Conservation (phyloP, 2,888 invertebrate species). For the Drosophila tripunctata region DNA sequence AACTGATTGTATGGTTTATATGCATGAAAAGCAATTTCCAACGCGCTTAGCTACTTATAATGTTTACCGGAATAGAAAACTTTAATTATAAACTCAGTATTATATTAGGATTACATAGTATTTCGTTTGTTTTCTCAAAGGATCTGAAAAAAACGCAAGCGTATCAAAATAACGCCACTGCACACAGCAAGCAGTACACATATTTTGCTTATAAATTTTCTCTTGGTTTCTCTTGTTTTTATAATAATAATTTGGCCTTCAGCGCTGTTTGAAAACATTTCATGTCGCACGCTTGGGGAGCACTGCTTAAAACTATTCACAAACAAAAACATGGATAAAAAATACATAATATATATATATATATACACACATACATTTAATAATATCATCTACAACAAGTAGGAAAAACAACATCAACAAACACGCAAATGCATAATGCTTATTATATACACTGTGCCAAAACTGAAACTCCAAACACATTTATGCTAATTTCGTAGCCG, state of each 20-base stretch:
- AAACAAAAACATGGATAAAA: slow-evolving; percentile 15
- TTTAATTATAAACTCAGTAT: background rate
- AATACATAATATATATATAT: background rate
- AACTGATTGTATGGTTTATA: too few species aligned
- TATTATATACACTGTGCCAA: slow-evolving; percentile 59
- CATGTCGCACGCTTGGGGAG: slow-evolving; percentile 57
- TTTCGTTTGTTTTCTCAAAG: slow-evolving; percentile 14
- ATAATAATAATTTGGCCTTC: slow-evolving; percentile 42
- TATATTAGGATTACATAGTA: slow-evolving; percentile 12
- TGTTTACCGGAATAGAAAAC: too few species aligned
- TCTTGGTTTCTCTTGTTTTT: slow-evolving; percentile 7
- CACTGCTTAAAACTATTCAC: slow-evolving; percentile 54
- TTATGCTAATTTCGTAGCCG: slow-evolving; percentile 56
- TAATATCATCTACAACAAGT: slow-evolving; percentile 11
- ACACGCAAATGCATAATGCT: slow-evolving; percentile 62
- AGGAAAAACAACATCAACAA: slow-evolving; percentile 34
- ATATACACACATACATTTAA: background rate
- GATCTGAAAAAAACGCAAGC: slow-evolving; percentile 19
- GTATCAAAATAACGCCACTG: slow-evolving; percentile 29
- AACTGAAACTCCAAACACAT: slow-evolving; percentile 62
- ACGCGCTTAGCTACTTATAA: too few species aligned
- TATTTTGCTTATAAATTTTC: slow-evolving; percentile 20
- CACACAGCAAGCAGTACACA: too few species aligned
- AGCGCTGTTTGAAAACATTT: slow-evolving; percentile 52
- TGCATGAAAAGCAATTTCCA: too few species aligned